A percentile compares a stretch with the other conserved stretches of the same genome.
Conservation (phyloP, 2,113 vertebrate genomes). For the Lamprologus sp. region DNA sequence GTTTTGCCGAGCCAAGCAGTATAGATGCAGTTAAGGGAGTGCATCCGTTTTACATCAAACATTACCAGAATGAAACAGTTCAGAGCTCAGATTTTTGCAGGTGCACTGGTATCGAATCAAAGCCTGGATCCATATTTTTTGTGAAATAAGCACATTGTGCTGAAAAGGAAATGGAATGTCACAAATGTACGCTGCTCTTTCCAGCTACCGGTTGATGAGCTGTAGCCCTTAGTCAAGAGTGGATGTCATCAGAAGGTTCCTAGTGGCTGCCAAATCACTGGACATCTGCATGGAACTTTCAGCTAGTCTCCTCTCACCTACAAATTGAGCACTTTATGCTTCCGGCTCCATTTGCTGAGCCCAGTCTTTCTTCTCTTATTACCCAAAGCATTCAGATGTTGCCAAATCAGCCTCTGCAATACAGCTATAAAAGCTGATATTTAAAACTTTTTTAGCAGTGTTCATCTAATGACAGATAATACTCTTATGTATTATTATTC, state of each 20-base stretch:
- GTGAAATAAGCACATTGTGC: background rate
- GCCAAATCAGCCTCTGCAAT: background rate
- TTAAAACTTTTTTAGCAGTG: background rate
- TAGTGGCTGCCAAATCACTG: background rate
- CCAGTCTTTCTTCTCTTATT: background rate
- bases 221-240: background rate
- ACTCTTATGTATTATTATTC: background rate
- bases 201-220: background rate
- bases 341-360: background rate
- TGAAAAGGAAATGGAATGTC: background rate
- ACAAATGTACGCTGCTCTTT: background rate
- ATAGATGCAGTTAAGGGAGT: background rate
- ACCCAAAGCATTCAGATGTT: background rate
- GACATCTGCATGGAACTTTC: background rate
- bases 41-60: background rate
- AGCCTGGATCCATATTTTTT: background rate
- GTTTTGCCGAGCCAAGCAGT: constrained; percentile 31
- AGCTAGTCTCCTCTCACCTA: background rate
- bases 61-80: background rate
- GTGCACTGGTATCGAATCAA: background rate
- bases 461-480: background rate
- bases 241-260: background rate
- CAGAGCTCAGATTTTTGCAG: background rate
- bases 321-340: background rate
- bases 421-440: background rate